These are phyloP conservation scores for Alosa sapidissima DNA, from an alignment of 2,797 vertebrate genomes.

Conservation along the genomic window DNA sequence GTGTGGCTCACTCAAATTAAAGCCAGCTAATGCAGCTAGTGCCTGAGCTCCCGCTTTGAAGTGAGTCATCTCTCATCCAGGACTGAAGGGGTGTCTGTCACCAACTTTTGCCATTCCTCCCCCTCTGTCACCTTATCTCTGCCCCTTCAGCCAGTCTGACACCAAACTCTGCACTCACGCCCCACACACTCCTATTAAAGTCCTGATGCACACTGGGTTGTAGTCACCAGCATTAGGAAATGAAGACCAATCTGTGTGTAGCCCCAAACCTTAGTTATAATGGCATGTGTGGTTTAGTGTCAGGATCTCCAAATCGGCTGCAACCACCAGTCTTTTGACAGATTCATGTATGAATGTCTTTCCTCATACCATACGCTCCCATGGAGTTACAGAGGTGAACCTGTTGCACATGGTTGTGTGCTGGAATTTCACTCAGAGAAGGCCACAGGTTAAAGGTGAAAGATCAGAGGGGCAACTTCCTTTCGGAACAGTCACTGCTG, in stretches of 20 bases:
- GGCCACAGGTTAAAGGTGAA: constrained; percentile 42
- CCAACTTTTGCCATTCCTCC: constrained; percentile 38
- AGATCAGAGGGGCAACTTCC: constrained; percentile 32
- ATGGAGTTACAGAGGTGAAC: constrained; percentile 3
- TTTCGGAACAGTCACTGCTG: neutral
- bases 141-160: constrained; percentile 32
- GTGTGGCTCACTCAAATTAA: constrained; percentile 45
- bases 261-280: neutral
- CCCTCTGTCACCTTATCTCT: constrained; percentile 39
- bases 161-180: constrained; percentile 30
- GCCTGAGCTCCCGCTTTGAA: constrained; percentile 43
- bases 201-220: constrained; percentile 16
- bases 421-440: constrained; percentile 22
- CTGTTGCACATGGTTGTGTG: constrained; percentile 34
- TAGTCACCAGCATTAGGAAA: neutral
- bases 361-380: neutral
- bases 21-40: constrained; percentile 48
- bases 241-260: neutral
- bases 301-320: neutral
- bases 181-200: constrained; percentile 42
- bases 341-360: neutral
- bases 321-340: neutral
- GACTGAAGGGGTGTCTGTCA: constrained; percentile 29
- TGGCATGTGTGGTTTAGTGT: neutral
- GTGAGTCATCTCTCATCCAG: constrained; percentile 43